Base-by-base conservation (phyloP, 2,888 invertebrate species). In the Folsomia manolachei region DNA sequence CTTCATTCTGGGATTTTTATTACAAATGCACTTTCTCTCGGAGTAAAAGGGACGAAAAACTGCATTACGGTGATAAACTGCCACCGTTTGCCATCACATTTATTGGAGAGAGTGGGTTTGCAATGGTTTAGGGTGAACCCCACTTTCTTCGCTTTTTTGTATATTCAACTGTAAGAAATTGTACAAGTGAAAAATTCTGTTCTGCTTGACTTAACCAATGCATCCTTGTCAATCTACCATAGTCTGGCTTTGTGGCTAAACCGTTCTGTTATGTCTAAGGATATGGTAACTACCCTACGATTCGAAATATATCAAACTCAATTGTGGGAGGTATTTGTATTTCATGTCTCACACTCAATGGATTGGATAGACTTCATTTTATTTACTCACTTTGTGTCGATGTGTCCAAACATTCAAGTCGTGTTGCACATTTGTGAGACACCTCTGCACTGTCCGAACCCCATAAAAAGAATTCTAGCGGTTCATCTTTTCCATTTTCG, bases 1-100 rank as follows among this genome's bases (percentile, higher is more conserved):
- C 79, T 76, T 75, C 78, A 78, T 79, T 74, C 71, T 71, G 73
- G 73, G 71, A 73, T 72, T 75, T 74, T 75, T 75, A 75, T 75
- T 66, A 71, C 66, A 65, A 72, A 73, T 75, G 73, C 72, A 72
- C 51, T 72, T 66, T 60, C 66, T 25, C 66, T 68, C 52, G 7
- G 9, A 62, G 24, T 62, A 24, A 24, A n/a, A 60, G 60, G n/a
- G 21, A 7, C 14, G 7, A 2, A 63, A 27, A 27, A 63, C 63
- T 25, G 63, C 27, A 63, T 63, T 63, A 27, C 4, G 18, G 25
- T 26, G 63, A 63, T 63, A 63, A 62, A 63, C 63, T 63, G 27
- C 27, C 24, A 11, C 63, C 25, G 27, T n/a, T 26, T 62, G 62
- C 21, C 62, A 24, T 62, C 62, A 24, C 39, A 39, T 39, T 39